A percentile compares a stretch with the other conserved stretches of the same genome.
Conservation (phyloP, 2,888 invertebrate genomes). For the Perithous albicinctus region DNA sequence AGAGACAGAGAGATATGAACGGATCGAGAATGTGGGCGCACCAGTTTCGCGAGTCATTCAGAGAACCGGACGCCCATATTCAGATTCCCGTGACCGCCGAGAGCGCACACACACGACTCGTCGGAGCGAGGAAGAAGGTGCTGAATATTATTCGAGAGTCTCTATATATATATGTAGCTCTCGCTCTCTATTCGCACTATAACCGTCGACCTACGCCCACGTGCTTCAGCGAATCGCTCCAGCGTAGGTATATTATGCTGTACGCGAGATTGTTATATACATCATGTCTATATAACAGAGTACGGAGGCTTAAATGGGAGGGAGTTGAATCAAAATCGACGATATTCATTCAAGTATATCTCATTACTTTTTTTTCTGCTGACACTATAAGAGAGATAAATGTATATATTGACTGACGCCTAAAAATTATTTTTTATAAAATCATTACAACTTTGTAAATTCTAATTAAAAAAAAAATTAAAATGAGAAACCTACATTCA, state of each 20-base stretch:
- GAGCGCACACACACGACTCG: slow-evolving; percentile 44
- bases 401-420: too few species aligned
- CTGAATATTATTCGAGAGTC: slow-evolving; percentile 60
- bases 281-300: slow-evolving; percentile 23
- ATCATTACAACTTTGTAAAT: too few species aligned
- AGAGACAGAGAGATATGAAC: slow-evolving; percentile 28
- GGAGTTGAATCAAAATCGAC: too few species aligned
- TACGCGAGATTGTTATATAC: slow-evolving; percentile 26
- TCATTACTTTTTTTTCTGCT: too few species aligned
- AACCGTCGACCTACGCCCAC: slow-evolving; percentile 49
- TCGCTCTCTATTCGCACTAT: slow-evolving; percentile 31
- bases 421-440: too few species aligned
- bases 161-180: background rate
- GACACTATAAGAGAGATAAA: too few species aligned
- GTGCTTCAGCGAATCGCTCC: slow-evolving; percentile 45
- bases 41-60: slow-evolving; percentile 79
- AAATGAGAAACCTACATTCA: too few species aligned
- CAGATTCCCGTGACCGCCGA: slow-evolving; percentile 68
- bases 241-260: slow-evolving; percentile 37
- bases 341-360: too few species aligned
- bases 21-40: slow-evolving; percentile 79
- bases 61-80: slow-evolving; percentile 71
- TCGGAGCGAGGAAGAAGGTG: slow-evolving; percentile 56
- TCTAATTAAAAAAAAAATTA: too few species aligned
- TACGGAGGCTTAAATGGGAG: background rate